Evolutionary conservation across 1,140 invertebrate genomes (phyloP).

Genomic region (Temnothorax curvispinosus): DNA sequence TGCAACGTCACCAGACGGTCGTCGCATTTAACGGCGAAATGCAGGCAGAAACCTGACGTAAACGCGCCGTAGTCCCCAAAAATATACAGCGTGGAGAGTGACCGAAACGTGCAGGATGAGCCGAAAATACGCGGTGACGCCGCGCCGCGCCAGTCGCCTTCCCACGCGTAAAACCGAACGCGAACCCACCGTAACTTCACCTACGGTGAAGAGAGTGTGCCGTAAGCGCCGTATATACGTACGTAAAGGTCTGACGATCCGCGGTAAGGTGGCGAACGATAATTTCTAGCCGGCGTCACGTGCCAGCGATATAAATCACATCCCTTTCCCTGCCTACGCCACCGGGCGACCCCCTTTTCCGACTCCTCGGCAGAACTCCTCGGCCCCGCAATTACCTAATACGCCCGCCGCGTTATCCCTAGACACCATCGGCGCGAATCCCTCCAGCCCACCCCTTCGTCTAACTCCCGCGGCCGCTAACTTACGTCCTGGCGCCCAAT

Average conservation of each 20-base stretch:
- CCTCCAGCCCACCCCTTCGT: constrained; percentile 51
- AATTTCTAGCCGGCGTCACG: constrained; percentile 82
- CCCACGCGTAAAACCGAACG: constrained; percentile 2
- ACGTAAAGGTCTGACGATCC: constrained; percentile 48
- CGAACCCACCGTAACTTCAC: neutral
- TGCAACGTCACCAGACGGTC: neutral
- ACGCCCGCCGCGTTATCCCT: constrained; percentile 79
- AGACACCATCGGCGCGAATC: constrained; percentile 73
- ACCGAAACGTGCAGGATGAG: neutral
- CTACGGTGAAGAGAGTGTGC: neutral
- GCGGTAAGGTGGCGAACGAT: constrained; percentile 78
- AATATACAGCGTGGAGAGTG: constrained; percentile 10
- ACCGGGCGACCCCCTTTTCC: constrained; percentile 33
- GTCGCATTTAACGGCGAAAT: constrained; percentile 21
- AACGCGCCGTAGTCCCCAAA: neutral
- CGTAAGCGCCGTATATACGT: neutral
- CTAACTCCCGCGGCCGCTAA: constrained; percentile 61
- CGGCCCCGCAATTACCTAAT: constrained; percentile 83
- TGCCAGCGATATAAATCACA: constrained; percentile 83
- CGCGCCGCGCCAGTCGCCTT: neutral
- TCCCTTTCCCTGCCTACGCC: constrained; percentile 57
- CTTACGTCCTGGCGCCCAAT: constrained; percentile 73
- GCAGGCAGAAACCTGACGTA: constrained; percentile 34
- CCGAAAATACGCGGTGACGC: constrained; percentile 42
- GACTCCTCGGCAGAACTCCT: constrained; percentile 63